Evolutionary conservation across 2,113 vertebrate genomes (phyloP).

Genomic region (Orthochromis indermauri): DNA sequence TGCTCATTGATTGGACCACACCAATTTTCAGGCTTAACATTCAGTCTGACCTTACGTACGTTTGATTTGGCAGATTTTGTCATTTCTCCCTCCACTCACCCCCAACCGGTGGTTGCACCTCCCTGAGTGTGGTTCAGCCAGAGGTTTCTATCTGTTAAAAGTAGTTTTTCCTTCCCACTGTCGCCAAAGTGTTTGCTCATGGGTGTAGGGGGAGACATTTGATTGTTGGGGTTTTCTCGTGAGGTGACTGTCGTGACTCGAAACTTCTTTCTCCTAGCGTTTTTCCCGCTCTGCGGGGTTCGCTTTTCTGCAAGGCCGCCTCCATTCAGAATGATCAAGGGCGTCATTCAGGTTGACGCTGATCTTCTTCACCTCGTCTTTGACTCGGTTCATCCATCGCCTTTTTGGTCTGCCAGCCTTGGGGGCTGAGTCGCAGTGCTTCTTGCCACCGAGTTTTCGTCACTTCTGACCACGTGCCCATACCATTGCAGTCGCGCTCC

Average conservation of each 20-base stretch:
- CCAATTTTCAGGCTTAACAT: background rate
- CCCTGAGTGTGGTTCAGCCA: background rate
- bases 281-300: background rate
- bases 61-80: background rate
- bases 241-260: background rate
- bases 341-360: background rate
- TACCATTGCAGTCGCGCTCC: background rate
- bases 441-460: background rate
- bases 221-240: background rate
- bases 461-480: background rate
- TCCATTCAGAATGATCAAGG: background rate
- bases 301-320: background rate
- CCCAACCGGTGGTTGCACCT: background rate
- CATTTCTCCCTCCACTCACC: background rate
- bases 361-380: background rate
- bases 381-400: background rate
- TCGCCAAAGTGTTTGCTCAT: background rate
- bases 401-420: background rate
- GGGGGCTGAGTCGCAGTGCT: background rate
- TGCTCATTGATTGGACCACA: background rate
- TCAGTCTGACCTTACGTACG: accelerated
- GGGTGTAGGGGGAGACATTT: background rate
- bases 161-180: background rate
- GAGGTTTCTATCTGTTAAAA: background rate
- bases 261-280: background rate